Conservation (phyloP, 2,797 vertebrate genomes). For the Sebastes reedi region DNA sequence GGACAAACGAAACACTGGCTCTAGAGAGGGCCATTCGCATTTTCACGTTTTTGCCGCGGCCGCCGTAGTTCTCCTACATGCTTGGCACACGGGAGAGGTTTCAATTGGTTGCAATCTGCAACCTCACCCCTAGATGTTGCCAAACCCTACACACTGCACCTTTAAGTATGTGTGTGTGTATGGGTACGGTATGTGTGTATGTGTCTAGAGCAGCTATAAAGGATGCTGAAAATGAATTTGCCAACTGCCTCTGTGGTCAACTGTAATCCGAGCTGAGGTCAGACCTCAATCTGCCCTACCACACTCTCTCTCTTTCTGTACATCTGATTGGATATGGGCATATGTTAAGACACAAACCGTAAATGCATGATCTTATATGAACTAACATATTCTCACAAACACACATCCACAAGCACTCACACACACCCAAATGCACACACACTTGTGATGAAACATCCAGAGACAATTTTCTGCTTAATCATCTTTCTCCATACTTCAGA, state of each 20-base stretch:
- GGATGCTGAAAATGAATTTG: slow-evolving; percentile 44
- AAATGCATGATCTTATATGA: neutral
- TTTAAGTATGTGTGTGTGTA: neutral
- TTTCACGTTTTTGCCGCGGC: neutral
- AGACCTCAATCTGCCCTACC: slow-evolving; percentile 32
- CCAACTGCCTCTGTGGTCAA: slow-evolving; percentile 48
- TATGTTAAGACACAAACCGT: neutral
- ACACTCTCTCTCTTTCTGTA: neutral
- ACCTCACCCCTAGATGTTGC: neutral
- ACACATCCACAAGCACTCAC: neutral
- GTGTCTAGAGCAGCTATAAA: slow-evolving; percentile 34
- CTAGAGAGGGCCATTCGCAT: neutral
- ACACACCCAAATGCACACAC: too few species aligned
- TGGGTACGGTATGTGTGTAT: neutral
- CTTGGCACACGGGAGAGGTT: neutral
- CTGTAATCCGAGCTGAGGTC: slow-evolving; percentile 27
- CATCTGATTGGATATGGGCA: neutral
- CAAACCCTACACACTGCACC: neutral
- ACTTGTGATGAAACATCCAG: neutral
- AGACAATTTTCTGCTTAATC: slow-evolving; percentile 36
- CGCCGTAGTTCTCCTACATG: neutral
- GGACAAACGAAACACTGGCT: neutral
- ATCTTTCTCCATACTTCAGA: slow-evolving; percentile 27
- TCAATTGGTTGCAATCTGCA: neutral
- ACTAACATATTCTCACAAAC: neutral